Base-by-base conservation (phyloP, 1,140 invertebrate genomes). In the Oedothorax gibbosus region DNA sequence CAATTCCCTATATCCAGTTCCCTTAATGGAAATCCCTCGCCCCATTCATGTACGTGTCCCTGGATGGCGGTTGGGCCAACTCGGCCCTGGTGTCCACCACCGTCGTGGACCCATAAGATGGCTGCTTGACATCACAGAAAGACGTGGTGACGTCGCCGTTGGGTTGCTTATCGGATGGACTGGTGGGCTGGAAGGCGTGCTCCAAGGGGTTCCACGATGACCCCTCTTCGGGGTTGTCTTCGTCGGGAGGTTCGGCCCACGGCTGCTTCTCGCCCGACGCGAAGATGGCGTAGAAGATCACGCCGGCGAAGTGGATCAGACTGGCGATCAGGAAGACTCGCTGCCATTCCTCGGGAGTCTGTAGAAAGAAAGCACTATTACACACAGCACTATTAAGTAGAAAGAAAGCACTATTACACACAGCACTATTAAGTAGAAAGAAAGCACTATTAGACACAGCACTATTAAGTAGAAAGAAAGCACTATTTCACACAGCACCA, bases 211-310 rank as follows among this genome's bases (percentile, higher is more conserved):
- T 88, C 88, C 88, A 88, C 12, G 88, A 86, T 8, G 85, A 77
- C 3, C 78, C 85, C 62, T 86, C 78, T 0, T 86, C 85, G 0
- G 57, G 71, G 60, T 77, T 80, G n/a, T 88, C 87, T 65, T 88
- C 88, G 9, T 84, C 85, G 0, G 90, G 90, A 0, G 94, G 94
- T 89, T 99, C 97, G 0, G 97, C 97, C 98, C 98, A 99, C 0
- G 95, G 93, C 90, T 99, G 97, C 69, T 98, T 91, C 88, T 99
- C 98, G 11, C 98, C 98, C 0, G 98, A 99, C 7, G 99, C 99
- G 89, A 99, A 99, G 65, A 99, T 92, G 0, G 92, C 98, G 88
- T 99, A 99, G 90, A 99, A 99, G 57, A 95, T 95, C 57, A 99
- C 97, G 2, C 99, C 99, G 69, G 95, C 92, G 88, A 99, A 95